These are phyloP conservation scores for Prochilodus magdalenae DNA, from an alignment of 2,113 vertebrate species.

Conservation along the genomic window DNA sequence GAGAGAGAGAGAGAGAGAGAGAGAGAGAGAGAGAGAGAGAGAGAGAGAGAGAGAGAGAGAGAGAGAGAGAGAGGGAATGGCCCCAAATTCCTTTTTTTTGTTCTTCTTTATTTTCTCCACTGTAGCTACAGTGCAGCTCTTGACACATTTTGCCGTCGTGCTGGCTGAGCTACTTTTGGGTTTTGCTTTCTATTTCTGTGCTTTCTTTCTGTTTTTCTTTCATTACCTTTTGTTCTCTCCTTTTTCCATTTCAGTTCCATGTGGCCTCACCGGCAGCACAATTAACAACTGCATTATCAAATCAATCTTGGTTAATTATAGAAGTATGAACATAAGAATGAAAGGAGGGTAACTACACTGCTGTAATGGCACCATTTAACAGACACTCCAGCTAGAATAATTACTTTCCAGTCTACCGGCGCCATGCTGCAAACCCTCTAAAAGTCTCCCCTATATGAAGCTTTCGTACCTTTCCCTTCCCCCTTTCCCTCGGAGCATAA, in stretches of 20 bases:
- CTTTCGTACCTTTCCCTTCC: not conserved
- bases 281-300: slow-evolving; percentile 43
- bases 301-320: slow-evolving; percentile 40
- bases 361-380: not conserved
- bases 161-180: not conserved
- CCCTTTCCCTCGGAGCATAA: slow-evolving; percentile 20
- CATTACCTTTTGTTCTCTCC: slow-evolving; percentile 49
- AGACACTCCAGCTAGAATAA: not conserved
- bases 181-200: not conserved
- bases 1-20: not conserved
- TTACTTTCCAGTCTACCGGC: not conserved
- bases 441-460: not conserved
- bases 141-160: too few species aligned
- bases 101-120: not conserved
- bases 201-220: slow-evolving; percentile 43
- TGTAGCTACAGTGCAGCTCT: not conserved
- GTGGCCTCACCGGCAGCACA: slow-evolving; percentile 9
- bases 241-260: slow-evolving; percentile 10
- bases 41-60: too few species aligned
- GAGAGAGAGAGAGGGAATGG: not conserved
- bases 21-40: not conserved
- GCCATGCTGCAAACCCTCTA: not conserved
- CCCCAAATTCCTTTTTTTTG: not conserved
- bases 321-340: slow-evolving; percentile 24
- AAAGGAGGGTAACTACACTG: slow-evolving; percentile 20